Conservation (phyloP, 2,113 vertebrate species). For the Puntigrus tetrazona region DNA sequence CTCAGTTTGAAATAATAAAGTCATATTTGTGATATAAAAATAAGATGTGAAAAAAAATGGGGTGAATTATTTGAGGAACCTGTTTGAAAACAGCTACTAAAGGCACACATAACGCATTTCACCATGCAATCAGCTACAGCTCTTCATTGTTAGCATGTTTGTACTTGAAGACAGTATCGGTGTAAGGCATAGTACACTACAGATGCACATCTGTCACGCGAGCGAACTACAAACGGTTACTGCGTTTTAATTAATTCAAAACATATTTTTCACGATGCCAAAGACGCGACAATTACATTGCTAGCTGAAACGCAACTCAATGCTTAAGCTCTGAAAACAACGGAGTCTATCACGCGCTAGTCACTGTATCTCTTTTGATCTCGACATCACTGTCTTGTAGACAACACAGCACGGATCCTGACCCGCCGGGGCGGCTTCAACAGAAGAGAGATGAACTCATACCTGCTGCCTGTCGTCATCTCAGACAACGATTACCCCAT, state of each 20-base stretch:
- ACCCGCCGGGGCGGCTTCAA: slow-evolving; percentile 90
- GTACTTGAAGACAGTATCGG: no score
- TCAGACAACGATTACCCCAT: slow-evolving; percentile 94
- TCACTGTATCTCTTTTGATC: not conserved
- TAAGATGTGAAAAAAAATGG: no score
- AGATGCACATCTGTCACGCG: not conserved
- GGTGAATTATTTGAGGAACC: no score
- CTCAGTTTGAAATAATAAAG: no score
- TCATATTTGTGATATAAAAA: no score
- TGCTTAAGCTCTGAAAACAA: not conserved
- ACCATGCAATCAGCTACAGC: no score
- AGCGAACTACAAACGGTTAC: not conserved
- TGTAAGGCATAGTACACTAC: not conserved
- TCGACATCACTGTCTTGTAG: slow-evolving; percentile 64
- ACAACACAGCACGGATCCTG: slow-evolving; percentile 96
- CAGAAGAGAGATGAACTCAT: slow-evolving; percentile 87
- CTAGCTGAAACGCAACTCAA: not conserved
- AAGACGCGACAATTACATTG: not conserved
- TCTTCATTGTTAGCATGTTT: not conserved
- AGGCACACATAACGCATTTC: no score
- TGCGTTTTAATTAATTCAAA: not conserved
- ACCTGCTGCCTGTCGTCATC: slow-evolving; percentile 92
- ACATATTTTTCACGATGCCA: not conserved
- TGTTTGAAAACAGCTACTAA: no score
- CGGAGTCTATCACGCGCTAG: not conserved